Evolutionary conservation across 2,113 vertebrate genomes (phyloP), one percentile per base, ranked within the genome.

Genomic region (Malaclemys terrapin): DNA sequence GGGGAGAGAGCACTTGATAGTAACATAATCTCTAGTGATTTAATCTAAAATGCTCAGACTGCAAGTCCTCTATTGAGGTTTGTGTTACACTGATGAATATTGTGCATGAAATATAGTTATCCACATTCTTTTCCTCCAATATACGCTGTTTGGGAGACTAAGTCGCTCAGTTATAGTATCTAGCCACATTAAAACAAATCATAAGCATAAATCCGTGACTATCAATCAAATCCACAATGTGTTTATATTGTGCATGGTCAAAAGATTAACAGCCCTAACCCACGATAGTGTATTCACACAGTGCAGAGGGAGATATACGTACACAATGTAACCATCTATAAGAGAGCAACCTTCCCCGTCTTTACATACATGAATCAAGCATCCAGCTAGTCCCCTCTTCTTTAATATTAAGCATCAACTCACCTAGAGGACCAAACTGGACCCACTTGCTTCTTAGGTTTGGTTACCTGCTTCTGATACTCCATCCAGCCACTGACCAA

Each of bases 401-500:
- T 4, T 11, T 12, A 82, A 1, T 24, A 3, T 2, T 0, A 3
- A 14, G 47, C 81, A 84, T 80, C 12, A 2, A 19, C 98, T 98
- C 97, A 99, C 99, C 99, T 98, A 11, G 98, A 97, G 80, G 97
- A 95, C 98, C 98, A 98, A 53, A 98, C 97, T 0, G 98, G 98
- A 92, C 98, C 97, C 0, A 97, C 79, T 82, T 96, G 98, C 95
- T 98, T 98, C 91, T 98, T 98, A 1, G 99, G 98, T 89, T 98
- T 99, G 96, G 97, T 96, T 31, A 98, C 98, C 96, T 98, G 98
- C 94, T 98, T 98, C 86, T 98, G 98, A 89, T 99, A 98, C 92
- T 99, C 98, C 98, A 99, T 99, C 98, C 98, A 99, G 90, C 99
- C 99, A 5, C 99, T 99, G 82, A 99, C 97, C 97, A 99, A 97